Base-by-base conservation (phyloP, 2,797 vertebrate genomes). In the Bovichtus variegatus region DNA sequence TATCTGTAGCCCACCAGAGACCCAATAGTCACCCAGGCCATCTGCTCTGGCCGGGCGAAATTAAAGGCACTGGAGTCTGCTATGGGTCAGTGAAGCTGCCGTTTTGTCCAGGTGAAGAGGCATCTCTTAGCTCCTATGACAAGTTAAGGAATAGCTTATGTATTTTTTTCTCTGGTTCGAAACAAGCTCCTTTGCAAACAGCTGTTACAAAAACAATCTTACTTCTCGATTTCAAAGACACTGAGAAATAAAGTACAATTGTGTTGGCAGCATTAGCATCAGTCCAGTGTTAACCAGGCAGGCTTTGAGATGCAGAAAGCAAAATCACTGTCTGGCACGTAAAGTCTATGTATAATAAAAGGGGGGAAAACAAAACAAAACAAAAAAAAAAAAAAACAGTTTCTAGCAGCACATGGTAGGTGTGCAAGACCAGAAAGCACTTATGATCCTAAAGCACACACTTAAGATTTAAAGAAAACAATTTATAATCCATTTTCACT, bases 351-450 rank as follows among this genome's bases (percentile, higher is more conserved):
- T 81, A 68, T 60, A 53, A 46, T 54, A 38, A 76, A 72, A 94
- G n/a, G 5, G n/a, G 38, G 25, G 6, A 71, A 49, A 21, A 53
- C 55, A 40, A 76, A 78, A 93, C 93, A 88, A 19, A 47, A 46
- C 9, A 21, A 23, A 3, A 36, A 21, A 19, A 10, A 3, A 19
- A 2, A 93, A 71, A 94, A 66, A 81, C 71, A 71, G 68, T 84
- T 96, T 87, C 92, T 96, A 98, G 97, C 97, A 97, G 97, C 97
- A 98, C 97, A 94, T 95, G 94, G 93, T 95, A 96, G 93, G 95
- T 95, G 97, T 97, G 96, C 97, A 96, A 96, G 95, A 96, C 95
- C 94, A 97, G 96, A 96, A 96, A 98, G 97, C 97, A 98, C 97
- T 97, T 97, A 82, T 92, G 94, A 96, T 86, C 82, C 85, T 88